A percentile compares a stretch with the other conserved stretches of the same genome.
phyloP scores from a whole-genome alignment of 2,888 invertebrate genomes.

The Ligdia adustata region DNA sequence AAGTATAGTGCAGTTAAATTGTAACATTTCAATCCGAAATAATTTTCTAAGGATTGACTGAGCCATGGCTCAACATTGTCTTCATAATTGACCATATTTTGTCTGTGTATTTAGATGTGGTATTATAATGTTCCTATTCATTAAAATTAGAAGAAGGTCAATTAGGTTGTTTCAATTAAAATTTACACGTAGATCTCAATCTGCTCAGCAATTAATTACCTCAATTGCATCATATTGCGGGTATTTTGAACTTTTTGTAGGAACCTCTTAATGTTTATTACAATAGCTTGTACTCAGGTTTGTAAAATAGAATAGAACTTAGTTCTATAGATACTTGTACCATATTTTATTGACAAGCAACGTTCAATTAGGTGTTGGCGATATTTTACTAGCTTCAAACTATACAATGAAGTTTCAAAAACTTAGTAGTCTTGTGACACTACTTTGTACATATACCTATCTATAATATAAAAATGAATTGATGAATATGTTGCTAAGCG shows the following conservation, averaged over 20 bases:
- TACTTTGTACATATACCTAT: no score
- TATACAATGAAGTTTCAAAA: no score
- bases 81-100: constrained; percentile 1
- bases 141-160: constrained; percentile 50
- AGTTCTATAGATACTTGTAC: no score
- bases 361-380: no score
- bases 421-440: no score
- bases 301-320: no score
- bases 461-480: no score
- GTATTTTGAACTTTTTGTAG: constrained; percentile 10
- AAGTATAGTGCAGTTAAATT: constrained; percentile 16
- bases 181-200: constrained; percentile 56
- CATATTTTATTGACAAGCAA: no score
- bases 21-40: constrained; percentile 23
- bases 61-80: no score
- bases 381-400: no score
- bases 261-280: not conserved
- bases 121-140: constrained; percentile 29
- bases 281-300: not conserved
- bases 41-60: no score
- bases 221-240: constrained; percentile 43
- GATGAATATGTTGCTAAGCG: no score
- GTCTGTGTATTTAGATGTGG: constrained; percentile 1
- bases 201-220: constrained; percentile 56
- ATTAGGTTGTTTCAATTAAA: constrained; percentile 50